These are phyloP conservation scores for Euglossa dilemma DNA, from an alignment of 1,140 invertebrate species.

Conservation along the genomic window DNA sequence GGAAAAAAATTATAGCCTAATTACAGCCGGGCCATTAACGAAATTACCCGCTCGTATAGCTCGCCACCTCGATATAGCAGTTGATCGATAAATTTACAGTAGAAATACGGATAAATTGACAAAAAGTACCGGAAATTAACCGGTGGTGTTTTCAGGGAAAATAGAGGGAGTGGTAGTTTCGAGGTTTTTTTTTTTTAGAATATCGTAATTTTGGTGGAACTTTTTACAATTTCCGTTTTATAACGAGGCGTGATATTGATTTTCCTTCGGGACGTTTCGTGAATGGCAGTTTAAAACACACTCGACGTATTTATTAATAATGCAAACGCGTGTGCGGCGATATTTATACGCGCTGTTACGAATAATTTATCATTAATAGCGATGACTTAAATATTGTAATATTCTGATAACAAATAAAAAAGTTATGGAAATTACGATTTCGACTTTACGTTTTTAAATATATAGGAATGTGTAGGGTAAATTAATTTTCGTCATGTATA, in stretches of 20 bases:
- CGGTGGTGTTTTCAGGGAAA: too few relatives aligned
- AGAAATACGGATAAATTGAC: too few relatives aligned
- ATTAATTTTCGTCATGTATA: too few relatives aligned
- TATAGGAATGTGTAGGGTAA: background rate
- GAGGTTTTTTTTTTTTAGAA: too few relatives aligned
- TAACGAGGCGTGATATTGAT: background rate
- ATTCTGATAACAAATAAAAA: background rate
- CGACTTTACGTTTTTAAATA: background rate
- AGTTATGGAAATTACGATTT: background rate
- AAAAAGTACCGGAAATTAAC: background rate
- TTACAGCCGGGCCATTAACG: conserved; percentile 7
- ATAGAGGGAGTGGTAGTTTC: too few relatives aligned
- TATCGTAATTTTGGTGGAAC: too few relatives aligned
- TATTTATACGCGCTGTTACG: background rate
- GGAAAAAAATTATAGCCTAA: conserved; percentile 14
- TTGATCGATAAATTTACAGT: conserved; percentile 29
- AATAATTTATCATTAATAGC: too few relatives aligned
- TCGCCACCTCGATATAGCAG: background rate
- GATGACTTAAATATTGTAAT: too few relatives aligned
- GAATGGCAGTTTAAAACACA: background rate
- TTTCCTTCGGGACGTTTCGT: background rate
- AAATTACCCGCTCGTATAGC: background rate
- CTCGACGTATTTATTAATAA: background rate
- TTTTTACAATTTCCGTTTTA: too few relatives aligned
- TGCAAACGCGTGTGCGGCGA: background rate